phyloP scores from a whole-genome alignment of 2,113 vertebrate species.

The Chitala chitala region DNA sequence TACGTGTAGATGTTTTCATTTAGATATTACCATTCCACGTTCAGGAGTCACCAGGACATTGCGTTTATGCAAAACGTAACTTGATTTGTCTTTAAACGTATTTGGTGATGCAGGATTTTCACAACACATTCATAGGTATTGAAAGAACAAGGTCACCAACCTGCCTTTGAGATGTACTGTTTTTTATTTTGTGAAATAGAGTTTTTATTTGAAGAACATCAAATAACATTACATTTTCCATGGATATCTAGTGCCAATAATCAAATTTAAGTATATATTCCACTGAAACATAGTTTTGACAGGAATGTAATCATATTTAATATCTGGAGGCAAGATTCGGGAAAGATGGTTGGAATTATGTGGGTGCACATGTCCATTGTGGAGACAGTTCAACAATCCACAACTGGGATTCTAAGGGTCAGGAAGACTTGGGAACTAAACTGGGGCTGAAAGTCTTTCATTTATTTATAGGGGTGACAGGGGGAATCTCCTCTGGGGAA shows the following conservation, averaged over 20 bases:
- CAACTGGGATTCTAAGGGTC: not conserved
- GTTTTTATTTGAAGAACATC: slow-evolving; percentile 2
- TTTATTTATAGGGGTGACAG: slow-evolving; percentile 18
- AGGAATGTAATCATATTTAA: not conserved
- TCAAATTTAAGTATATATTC: not conserved
- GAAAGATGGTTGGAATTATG: not conserved
- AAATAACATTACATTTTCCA: not conserved
- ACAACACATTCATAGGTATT: not conserved
- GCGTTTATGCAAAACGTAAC: no score
- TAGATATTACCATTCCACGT: no score
- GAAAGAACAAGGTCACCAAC: not conserved
- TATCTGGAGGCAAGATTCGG: not conserved
- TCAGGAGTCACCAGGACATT: no score
- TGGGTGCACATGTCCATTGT: no score
- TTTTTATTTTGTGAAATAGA: not conserved
- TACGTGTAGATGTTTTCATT: no score
- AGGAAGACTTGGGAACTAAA: slow-evolving; percentile 4
- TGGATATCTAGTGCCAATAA: not conserved
- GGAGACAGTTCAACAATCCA: not conserved
- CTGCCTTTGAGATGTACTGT: not conserved
- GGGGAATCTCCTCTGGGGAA: not conserved
- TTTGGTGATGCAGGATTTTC: not conserved
- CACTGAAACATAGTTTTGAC: not conserved
- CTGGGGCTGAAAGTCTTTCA: slow-evolving; percentile 15
- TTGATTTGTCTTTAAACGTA: no score